phyloP scores from a whole-genome alignment of 2,888 invertebrate species.

The Drosophila testacea region DNA sequence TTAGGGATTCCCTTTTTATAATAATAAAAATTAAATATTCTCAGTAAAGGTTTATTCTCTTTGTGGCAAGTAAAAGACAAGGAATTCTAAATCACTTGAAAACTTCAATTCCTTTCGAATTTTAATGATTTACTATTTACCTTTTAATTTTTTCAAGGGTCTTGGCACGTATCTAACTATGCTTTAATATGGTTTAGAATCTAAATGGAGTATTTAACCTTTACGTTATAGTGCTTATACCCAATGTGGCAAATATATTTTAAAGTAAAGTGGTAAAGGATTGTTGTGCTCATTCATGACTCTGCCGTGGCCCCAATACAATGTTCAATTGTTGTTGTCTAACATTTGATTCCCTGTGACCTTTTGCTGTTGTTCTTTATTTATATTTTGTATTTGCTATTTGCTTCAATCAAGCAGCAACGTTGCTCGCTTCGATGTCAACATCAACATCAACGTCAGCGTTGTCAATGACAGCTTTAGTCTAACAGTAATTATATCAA shows the following conservation, averaged over 20 bases:
- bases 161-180: no score
- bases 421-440: constrained; percentile 4
- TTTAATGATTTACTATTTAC: no score
- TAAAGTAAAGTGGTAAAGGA: neutral
- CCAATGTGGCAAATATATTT: neutral
- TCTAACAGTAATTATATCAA: constrained; percentile 60
- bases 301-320: constrained; percentile 3
- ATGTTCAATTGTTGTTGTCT: constrained; percentile 20
- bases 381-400: neutral
- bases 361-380: neutral
- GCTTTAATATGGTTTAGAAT: no score
- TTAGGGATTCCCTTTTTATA: no score
- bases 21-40: no score
- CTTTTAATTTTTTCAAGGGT: no score
- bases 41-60: no score
- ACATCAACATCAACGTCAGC: neutral
- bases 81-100: no score
- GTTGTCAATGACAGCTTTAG: constrained; percentile 35
- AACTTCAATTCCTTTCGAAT: no score
- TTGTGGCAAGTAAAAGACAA: no score
- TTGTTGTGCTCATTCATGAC: neutral
- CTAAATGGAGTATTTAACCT: no score
- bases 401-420: constrained; percentile 5
- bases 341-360: constrained; percentile 21
- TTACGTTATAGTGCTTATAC: neutral